Evolutionary conservation across 2,888 invertebrate species (phyloP).

Genomic region (Neria commutata): DNA sequence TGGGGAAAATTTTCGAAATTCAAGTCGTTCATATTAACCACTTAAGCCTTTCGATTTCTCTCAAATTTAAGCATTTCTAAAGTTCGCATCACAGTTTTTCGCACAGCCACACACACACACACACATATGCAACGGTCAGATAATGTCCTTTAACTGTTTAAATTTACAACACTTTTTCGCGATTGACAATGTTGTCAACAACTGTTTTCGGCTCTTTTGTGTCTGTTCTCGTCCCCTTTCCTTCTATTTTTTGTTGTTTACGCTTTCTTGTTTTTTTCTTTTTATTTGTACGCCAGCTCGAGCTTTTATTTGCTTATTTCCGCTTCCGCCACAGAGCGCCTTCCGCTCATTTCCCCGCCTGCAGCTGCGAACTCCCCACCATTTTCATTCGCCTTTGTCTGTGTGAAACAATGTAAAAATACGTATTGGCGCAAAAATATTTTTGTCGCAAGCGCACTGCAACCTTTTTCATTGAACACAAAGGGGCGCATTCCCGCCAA

Average conservation of each 20-base stretch:
- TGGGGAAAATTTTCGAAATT: too few species aligned
- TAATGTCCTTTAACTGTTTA: too few species aligned
- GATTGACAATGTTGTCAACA: too few species aligned
- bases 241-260: not conserved
- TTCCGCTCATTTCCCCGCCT: not conserved
- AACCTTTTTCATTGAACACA: not conserved
- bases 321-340: not conserved
- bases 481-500: not conserved
- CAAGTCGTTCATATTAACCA: too few species aligned
- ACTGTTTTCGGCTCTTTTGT: not conserved
- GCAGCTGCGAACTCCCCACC: not conserved
- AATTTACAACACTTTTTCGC: too few species aligned
- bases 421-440: not conserved
- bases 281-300: not conserved
- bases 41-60: too few species aligned
- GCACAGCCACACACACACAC: too few species aligned
- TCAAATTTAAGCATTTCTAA: too few species aligned
- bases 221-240: not conserved
- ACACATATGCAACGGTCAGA: too few species aligned
- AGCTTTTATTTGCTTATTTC: not conserved
- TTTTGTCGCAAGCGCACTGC: slow-evolving; percentile 1
- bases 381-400: not conserved
- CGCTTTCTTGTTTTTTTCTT: not conserved
- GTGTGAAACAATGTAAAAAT: not conserved
- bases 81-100: too few species aligned